phyloP scores from a whole-genome alignment of 2,888 invertebrate species.

The Heliconius ethilla region DNA sequence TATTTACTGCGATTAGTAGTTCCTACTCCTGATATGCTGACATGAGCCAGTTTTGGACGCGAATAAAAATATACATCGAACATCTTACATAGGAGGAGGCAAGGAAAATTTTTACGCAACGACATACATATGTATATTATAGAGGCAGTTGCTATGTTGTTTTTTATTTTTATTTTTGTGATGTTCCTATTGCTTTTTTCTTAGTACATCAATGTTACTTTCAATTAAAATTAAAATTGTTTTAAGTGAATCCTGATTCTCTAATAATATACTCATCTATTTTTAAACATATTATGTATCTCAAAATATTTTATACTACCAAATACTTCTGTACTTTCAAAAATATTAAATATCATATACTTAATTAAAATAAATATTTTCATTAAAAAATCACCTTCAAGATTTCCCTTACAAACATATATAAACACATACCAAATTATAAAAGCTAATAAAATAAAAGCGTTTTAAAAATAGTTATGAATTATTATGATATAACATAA shows the following conservation, averaged over 20 bases:
- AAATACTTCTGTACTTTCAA: not conserved
- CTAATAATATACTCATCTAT: no score
- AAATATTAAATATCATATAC: no score
- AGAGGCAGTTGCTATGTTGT: conserved; percentile 11
- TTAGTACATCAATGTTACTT: not conserved
- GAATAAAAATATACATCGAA: conserved; percentile 35
- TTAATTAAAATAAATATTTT: no score
- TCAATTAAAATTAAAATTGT: not conserved
- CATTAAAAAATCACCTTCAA: no score
- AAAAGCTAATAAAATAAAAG: no score
- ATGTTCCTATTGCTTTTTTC: not conserved
- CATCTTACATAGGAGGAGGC: conserved; percentile 19
- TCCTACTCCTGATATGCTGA: conserved; percentile 38
- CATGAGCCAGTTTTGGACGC: conserved; percentile 39
- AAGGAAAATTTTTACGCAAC: conserved; percentile 8
- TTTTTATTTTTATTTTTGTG: not conserved
- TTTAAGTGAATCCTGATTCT: not conserved
- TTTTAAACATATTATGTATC: not conserved
- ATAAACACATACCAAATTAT: no score
- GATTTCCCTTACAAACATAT: no score
- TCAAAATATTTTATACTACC: not conserved
- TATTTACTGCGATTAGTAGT: conserved; percentile 38
- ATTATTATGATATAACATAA: not conserved
- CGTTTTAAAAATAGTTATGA: not conserved
- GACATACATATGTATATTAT: not conserved